phyloP scores from a whole-genome alignment of 2,113 vertebrate species.

The Asarcornis scutulata region DNA sequence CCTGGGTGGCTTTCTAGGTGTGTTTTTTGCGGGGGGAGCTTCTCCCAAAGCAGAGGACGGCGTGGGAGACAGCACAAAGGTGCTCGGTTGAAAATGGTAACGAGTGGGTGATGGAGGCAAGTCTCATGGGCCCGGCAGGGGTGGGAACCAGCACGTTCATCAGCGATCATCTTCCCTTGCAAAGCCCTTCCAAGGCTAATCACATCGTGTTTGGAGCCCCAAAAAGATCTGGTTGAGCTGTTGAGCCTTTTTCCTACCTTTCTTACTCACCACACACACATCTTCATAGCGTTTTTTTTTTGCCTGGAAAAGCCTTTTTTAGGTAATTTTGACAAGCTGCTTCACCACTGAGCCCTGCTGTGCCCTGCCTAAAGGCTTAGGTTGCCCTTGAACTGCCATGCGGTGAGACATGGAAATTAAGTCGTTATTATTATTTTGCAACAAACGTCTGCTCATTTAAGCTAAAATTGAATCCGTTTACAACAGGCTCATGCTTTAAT shows the following conservation, averaged over 20 bases:
- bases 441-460: background rate
- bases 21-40: background rate
- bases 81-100: conserved; percentile 28
- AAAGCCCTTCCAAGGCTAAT: background rate
- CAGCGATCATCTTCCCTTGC: conserved; percentile 21
- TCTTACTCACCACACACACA: background rate
- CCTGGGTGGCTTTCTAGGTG: background rate
- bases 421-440: background rate
- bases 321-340: background rate
- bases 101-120: conserved; percentile 49
- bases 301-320: background rate
- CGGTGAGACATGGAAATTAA: background rate
- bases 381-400: background rate
- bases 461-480: background rate
- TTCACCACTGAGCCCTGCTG: background rate
- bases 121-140: background rate
- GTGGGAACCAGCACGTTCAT: background rate
- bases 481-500: background rate
- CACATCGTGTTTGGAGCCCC: background rate
- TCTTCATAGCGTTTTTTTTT: background rate
- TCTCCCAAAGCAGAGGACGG: background rate
- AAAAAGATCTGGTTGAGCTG: background rate
- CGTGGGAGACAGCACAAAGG: conserved; percentile 56
- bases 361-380: background rate
- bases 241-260: background rate